These are phyloP conservation scores for Diarsia rubi DNA, from an alignment of 2,888 invertebrate genomes.

Conservation along the genomic window DNA sequence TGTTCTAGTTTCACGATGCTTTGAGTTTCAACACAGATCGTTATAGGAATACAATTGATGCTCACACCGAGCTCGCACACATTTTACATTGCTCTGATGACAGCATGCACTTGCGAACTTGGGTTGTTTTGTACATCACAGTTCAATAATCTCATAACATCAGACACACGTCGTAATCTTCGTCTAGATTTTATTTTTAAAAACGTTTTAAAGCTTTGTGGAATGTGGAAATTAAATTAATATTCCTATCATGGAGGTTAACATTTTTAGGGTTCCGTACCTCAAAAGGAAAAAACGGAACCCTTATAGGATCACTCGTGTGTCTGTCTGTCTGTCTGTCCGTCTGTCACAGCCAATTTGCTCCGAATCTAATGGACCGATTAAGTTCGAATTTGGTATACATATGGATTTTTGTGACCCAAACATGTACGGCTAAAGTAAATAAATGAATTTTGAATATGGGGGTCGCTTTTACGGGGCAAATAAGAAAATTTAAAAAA, in stretches of 20 bases:
- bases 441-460: no score
- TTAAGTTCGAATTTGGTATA: no score
- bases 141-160: constrained; percentile 67
- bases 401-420: no score
- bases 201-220: neutral
- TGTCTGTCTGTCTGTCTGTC: no score
- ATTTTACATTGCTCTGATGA: constrained; percentile 50
- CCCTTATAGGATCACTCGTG: no score
- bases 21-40: constrained; percentile 62
- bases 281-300: no score
- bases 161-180: constrained; percentile 31
- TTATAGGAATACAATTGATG: constrained; percentile 59
- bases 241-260: constrained; percentile 14
- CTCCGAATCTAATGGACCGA: no score
- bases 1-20: constrained; percentile 67
- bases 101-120: constrained; percentile 52
- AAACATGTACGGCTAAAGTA: no score
- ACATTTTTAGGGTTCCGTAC: no score
- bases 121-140: constrained; percentile 43
- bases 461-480: no score
- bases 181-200: constrained; percentile 32
- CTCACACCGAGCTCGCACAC: constrained; percentile 33
- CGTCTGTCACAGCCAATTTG: no score
- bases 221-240: constrained; percentile 35
- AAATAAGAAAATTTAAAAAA: no score